Evolutionary conservation across 2,888 invertebrate genomes (phyloP).

Genomic region (Nymphalis c-album): DNA sequence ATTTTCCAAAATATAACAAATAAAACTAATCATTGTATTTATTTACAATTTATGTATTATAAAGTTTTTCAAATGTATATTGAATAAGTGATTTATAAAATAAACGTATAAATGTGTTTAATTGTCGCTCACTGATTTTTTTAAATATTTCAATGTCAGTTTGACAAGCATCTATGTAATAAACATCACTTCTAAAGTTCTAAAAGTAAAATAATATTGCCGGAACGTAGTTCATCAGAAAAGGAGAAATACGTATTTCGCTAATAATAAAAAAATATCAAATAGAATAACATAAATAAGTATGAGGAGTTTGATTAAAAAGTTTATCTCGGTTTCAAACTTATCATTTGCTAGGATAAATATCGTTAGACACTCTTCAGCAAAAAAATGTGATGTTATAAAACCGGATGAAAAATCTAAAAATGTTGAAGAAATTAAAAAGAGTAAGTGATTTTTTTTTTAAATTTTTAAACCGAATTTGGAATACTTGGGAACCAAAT

Average conservation of each 20-base stretch:
- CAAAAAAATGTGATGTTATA: constrained; percentile 47
- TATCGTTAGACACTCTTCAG: constrained; percentile 51
- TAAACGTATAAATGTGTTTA: background rate
- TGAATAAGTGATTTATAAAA: no score
- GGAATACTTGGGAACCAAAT: no score
- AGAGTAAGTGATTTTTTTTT: constrained; percentile 50
- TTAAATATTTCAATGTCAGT: background rate
- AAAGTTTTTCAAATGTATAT: no score
- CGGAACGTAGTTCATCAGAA: background rate
- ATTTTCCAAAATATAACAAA: background rate
- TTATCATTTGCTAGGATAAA: constrained; percentile 47
- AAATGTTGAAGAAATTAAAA: constrained; percentile 62
- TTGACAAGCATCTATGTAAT: constrained; percentile 19
- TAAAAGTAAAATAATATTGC: background rate
- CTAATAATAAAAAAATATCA: background rate
- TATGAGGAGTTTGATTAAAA: constrained; percentile 70
- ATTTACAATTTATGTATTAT: no score
- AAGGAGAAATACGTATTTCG: no score
- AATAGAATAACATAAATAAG: constrained; percentile 1
- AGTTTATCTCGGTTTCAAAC: constrained; percentile 47
- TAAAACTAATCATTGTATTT: no score
- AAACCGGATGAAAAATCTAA: constrained; percentile 52
- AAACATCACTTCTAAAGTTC: constrained; percentile 34
- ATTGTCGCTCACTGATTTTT: background rate
- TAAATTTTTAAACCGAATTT: background rate